Evolutionary conservation across 2,797 vertebrate species (phyloP).

Genomic region (Thunnus albacares): DNA sequence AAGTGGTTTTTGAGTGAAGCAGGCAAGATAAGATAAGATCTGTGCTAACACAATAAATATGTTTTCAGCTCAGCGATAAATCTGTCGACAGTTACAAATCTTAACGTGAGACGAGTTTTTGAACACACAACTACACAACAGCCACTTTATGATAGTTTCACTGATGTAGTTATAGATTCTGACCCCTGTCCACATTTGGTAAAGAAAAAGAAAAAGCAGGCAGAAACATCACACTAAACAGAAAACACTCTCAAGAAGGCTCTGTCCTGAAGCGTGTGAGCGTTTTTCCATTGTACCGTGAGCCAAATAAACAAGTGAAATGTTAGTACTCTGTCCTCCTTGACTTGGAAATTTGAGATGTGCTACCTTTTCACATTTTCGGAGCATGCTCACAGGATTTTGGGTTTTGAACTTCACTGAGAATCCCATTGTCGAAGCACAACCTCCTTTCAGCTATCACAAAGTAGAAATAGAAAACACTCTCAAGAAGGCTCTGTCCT

Average conservation of each 20-base stretch:
- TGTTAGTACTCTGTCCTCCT: too few species aligned
- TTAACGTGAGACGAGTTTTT: slow-evolving; percentile 22
- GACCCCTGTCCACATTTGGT: slow-evolving; percentile 20
- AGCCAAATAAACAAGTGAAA: too few species aligned
- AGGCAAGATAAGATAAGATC: slow-evolving; percentile 46
- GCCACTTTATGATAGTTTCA: slow-evolving; percentile 21
- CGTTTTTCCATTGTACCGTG: too few species aligned
- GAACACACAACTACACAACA: slow-evolving; percentile 46
- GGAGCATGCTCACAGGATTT: too few species aligned
- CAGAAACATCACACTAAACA: slow-evolving; percentile 27
- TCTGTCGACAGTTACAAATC: slow-evolving; percentile 38
- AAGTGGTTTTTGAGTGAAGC: slow-evolving; percentile 38
- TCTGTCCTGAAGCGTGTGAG: too few species aligned
- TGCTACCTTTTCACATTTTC: too few species aligned
- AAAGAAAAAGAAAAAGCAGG: slow-evolving; percentile 23
- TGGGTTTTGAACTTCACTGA: too few species aligned
- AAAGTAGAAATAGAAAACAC: neutral
- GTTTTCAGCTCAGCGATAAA: slow-evolving; percentile 18
- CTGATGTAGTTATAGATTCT: slow-evolving; percentile 24
- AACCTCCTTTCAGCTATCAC: too few species aligned
- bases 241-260: too few species aligned
- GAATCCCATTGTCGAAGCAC: too few species aligned
- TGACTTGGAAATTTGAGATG: too few species aligned
- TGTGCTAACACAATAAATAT: slow-evolving; percentile 45
- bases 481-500: too few species aligned